phyloP scores from a whole-genome alignment of 2,113 vertebrate genomes.

The Macroglossus sobrinus region DNA sequence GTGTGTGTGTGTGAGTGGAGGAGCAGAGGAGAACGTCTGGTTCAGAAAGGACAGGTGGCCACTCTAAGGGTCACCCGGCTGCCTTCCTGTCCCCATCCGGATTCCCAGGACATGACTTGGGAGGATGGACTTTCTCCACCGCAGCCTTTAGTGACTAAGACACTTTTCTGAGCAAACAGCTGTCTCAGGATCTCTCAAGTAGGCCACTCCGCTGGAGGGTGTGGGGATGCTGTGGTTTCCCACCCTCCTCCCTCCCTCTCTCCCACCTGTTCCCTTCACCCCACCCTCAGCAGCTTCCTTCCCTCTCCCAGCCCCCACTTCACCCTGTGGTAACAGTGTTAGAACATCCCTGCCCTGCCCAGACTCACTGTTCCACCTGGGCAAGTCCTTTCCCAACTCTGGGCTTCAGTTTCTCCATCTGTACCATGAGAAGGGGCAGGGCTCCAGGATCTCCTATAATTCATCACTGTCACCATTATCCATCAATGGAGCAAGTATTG shows the following conservation, averaged over 20 bases:
- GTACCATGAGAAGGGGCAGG: not conserved
- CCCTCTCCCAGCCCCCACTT: not conserved
- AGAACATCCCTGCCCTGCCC: not conserved
- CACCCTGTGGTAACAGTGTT: not conserved
- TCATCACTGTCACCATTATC: constrained; percentile 43
- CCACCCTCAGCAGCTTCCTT: not conserved
- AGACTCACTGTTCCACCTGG: not conserved
- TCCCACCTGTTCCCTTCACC: constrained; percentile 21
- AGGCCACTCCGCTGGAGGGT: not conserved
- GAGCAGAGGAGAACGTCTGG: constrained; percentile 28
- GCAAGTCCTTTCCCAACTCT: not conserved
- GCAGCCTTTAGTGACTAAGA: constrained; percentile 59
- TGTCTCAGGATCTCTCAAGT: constrained; percentile 32
- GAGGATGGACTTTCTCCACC: not conserved
- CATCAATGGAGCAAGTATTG: constrained; percentile 64
- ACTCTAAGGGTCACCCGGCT: constrained; percentile 2
- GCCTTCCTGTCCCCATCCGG: constrained; percentile 30
- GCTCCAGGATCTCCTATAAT: not conserved
- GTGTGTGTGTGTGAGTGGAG: not conserved
- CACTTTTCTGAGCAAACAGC: constrained; percentile 67
- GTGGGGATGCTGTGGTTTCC: not conserved
- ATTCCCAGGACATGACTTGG: constrained; percentile 60
- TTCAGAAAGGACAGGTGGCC: constrained; percentile 58
- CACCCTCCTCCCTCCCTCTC: not conserved
- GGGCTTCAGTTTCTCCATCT: not conserved